Evolutionary conservation across 2,797 vertebrate genomes (phyloP).

Genomic region (Remorina albescens): DNA sequence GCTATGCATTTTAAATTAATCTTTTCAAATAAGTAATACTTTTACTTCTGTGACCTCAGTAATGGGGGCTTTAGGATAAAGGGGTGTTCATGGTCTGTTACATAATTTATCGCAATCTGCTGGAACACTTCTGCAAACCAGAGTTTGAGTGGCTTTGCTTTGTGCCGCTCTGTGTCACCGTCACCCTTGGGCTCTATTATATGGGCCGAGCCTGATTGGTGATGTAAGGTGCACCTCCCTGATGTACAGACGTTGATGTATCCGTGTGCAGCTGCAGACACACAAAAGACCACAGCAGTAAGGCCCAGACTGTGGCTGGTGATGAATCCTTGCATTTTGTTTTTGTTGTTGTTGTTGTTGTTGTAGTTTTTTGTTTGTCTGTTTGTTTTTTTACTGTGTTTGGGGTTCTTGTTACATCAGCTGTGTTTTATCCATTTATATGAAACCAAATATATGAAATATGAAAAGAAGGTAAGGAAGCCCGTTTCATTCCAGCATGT

Average conservation of each 20-base stretch:
- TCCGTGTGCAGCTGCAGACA: constrained; percentile 25
- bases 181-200: constrained; percentile 7
- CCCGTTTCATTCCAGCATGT: not conserved
- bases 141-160: not conserved
- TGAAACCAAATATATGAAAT: not conserved
- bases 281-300: not conserved
- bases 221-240: constrained; percentile 28
- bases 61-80: constrained; percentile 17
- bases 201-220: constrained; percentile 9
- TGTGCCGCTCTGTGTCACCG: not conserved
- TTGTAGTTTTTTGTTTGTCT: no score
- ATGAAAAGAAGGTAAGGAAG: not conserved
- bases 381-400: no score
- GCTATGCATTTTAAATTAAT: constrained; percentile 14
- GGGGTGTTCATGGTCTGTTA: constrained; percentile 3
- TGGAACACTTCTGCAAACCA: constrained; percentile 3
- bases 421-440: not conserved
- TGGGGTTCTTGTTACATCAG: not conserved
- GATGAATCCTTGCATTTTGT: not conserved
- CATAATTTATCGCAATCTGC: not conserved
- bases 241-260: constrained; percentile 2
- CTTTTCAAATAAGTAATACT: not conserved
- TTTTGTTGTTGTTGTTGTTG: no score
- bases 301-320: not conserved
- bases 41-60: constrained; percentile 23